A percentile compares a stretch with the other conserved stretches of the same genome.
Conservation (phyloP, 1,140 invertebrate species). For the Steinernema khuongi region DNA sequence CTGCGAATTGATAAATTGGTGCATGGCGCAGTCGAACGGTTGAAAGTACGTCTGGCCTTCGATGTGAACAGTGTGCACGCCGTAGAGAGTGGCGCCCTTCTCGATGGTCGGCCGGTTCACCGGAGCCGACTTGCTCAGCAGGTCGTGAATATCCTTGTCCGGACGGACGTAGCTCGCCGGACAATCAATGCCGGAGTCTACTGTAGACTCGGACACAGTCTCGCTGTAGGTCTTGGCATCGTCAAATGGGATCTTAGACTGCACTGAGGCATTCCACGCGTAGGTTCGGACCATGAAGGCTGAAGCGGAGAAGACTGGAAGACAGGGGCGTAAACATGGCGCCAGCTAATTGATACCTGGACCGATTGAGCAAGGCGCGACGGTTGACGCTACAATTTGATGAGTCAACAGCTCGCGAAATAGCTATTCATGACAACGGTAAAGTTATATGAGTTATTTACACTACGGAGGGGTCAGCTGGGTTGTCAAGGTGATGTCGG, state of each 20-base stretch:
- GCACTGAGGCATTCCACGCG: not conserved
- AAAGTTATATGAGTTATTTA: slow-evolving; percentile 1
- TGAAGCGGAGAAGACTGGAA: not conserved
- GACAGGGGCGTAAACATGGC: not conserved
- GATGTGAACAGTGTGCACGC: not conserved
- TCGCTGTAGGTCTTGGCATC: not conserved
- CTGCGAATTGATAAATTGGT: not conserved
- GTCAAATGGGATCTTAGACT: not conserved
- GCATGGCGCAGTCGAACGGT: slow-evolving; percentile 4
- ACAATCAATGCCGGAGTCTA: not conserved
- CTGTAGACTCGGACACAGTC: not conserved
- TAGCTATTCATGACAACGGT: not conserved
- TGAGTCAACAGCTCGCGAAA: not conserved
- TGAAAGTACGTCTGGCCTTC: not conserved
- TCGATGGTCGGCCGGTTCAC: not conserved
- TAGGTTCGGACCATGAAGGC: slow-evolving; percentile 4
- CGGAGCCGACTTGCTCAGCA: not conserved
- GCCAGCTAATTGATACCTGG: not conserved
- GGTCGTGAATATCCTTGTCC: not conserved
- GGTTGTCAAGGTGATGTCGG: not conserved
- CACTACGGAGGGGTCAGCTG: not conserved
- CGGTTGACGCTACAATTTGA: not conserved
- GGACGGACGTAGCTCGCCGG: not conserved
- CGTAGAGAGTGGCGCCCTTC: not conserved
- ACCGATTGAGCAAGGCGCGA: not conserved